Evolutionary conservation across 2,113 vertebrate genomes (phyloP), one percentile per base, ranked within the genome.

Genomic region (Typhlomys cinereus): DNA sequence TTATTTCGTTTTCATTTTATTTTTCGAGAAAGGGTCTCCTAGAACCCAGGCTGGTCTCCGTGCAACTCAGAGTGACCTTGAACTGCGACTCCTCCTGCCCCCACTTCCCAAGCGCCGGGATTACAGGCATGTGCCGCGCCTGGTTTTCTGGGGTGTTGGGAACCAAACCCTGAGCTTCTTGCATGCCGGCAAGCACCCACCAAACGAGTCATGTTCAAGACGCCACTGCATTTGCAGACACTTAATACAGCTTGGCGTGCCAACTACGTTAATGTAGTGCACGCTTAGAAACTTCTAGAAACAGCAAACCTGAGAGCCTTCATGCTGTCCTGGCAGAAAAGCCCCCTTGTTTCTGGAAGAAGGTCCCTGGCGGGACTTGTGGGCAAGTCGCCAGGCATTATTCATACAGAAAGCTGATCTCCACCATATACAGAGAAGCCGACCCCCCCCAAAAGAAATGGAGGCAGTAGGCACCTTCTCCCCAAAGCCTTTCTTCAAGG

Each of bases 341-440:
- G 62, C 67, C 15, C 9, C 31, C n/a, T 95, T 75, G 67, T 93
- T 66, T 75, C 76, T 34, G 34, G 36, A 96, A 73, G 88, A 76
- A 69, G 85, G 81, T 64, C 62, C n/a, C 29, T 1, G 57, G 73
- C 2, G 10, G 64, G 69, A 44, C 50, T 81, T 0, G 1, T 7
- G n/a, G 85, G 67, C 57, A 31, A 44, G 41, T 39, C 3, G 67
- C 83, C 88, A 69, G 57, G 50, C 78, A 57, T 78, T 81, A 59
- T 69, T 34, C 73, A 71, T 31, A 62, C 66, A 57, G 61, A 85
- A 85, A 61, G 7, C 15, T 29, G 31, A 50, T 54, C 8, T 36
- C n/a, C 21, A 80, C 11, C 34, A 46, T 92, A 41, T 67, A 59
- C 0, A 70, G 50, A 23, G 1, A 27, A 36, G 23, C 1, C 21